Evolutionary conservation across 2,797 vertebrate genomes (phyloP).

Genomic region (Poecilia velifera): DNA sequence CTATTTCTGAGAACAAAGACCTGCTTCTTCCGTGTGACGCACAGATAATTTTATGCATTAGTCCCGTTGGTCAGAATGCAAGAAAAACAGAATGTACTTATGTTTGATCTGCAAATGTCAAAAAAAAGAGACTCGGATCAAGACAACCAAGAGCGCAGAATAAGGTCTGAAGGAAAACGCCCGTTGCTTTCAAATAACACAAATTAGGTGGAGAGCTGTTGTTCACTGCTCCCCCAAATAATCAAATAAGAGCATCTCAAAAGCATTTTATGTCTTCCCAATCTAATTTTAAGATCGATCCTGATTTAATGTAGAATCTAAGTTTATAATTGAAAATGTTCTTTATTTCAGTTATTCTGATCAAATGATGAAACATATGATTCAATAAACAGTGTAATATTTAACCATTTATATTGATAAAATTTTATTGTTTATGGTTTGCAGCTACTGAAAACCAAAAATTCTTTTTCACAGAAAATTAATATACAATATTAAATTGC

Average conservation of each 20-base stretch:
- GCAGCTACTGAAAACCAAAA: neutral
- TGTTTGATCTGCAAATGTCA: slow-evolving; percentile 5
- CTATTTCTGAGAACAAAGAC: slow-evolving; percentile 6
- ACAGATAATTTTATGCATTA: slow-evolving; percentile 1
- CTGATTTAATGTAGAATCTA: neutral
- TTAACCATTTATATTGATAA: neutral
- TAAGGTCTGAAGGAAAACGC: neutral
- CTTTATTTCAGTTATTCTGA: neutral
- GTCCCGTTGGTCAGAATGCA: slow-evolving; percentile 15
- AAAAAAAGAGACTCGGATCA: neutral
- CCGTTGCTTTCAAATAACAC: neutral
- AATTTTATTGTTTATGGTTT: neutral
- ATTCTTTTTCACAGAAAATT: neutral
- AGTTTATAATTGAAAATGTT: neutral
- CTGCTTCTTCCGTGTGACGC: neutral
- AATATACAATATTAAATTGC: neutral
- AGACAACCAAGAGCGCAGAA: neutral
- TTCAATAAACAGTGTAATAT: neutral
- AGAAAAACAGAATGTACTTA: neutral
- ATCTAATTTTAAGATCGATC: neutral
- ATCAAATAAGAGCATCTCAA: neutral
- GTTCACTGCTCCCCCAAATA: neutral
- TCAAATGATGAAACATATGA: neutral
- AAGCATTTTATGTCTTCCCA: neutral
- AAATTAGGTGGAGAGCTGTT: neutral